Percentiles rank a stretch among this genome's conserved stretches.
Evolutionary conservation across 1,140 invertebrate species (phyloP).

Genomic region (Vollenhovia emeryi): DNA sequence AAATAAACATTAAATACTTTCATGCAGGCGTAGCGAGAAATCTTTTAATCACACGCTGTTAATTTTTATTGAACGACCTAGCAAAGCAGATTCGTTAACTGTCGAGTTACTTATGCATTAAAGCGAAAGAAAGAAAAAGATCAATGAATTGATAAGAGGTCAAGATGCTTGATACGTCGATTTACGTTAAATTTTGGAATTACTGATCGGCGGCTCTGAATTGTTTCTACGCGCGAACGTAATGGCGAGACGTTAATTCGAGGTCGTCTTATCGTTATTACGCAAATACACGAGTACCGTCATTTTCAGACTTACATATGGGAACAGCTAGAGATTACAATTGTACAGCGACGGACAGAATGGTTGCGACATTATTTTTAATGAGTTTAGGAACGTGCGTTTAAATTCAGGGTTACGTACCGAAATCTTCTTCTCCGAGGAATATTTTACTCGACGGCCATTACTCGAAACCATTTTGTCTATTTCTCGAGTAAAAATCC

Average conservation of each 20-base stretch:
- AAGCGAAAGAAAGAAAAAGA: neutral
- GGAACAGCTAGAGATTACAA: neutral
- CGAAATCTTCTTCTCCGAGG: too few species aligned
- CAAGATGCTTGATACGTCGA: neutral
- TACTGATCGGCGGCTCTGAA: neutral
- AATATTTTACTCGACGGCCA: too few species aligned
- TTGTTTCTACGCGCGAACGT: neutral
- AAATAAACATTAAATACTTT: neutral
- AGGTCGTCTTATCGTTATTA: slow-evolving; percentile 33
- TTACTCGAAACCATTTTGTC: too few species aligned
- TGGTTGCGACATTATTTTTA: too few species aligned
- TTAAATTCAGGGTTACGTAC: too few species aligned
- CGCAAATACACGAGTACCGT: neutral
- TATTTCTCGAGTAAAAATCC: too few species aligned
- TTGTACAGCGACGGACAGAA: too few species aligned
- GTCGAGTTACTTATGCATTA: neutral
- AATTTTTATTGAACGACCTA: neutral
- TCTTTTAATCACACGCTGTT: neutral
- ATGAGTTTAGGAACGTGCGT: too few species aligned
- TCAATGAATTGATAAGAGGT: neutral
- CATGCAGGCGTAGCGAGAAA: neutral
- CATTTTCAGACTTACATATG: neutral
- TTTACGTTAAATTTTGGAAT: neutral
- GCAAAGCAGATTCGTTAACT: neutral
- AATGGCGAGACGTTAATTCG: slow-evolving; percentile 40